Evolutionary conservation across 2,888 invertebrate species (phyloP).

Genomic region (Eulithis prunata): DNA sequence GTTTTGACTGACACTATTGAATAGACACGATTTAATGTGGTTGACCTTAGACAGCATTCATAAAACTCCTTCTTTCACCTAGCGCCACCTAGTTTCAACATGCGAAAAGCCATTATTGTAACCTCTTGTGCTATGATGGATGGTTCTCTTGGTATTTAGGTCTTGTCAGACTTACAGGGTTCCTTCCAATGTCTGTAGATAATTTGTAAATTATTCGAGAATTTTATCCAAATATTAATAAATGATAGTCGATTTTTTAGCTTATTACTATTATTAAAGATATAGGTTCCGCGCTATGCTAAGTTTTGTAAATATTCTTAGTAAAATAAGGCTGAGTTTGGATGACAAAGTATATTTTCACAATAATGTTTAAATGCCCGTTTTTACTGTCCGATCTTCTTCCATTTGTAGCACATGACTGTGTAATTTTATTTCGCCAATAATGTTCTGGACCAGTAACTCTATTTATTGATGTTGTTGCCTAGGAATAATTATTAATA

Average conservation of each 20-base stretch:
- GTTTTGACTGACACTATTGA: too few relatives aligned
- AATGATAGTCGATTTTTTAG: constrained; percentile 62
- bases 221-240: constrained; percentile 75
- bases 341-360: background rate
- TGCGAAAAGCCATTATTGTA: background rate
- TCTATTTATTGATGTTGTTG: too few relatives aligned
- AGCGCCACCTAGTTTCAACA: too few relatives aligned
- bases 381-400: too few relatives aligned
- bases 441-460: too few relatives aligned
- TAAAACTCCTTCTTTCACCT: too few relatives aligned
- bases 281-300: constrained; percentile 56
- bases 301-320: constrained; percentile 56
- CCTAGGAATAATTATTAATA: too few relatives aligned
- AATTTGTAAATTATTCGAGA: constrained; percentile 56
- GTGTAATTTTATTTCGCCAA: too few relatives aligned
- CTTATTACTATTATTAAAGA: constrained; percentile 39
- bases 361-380: too few relatives aligned
- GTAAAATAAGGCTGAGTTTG: constrained; percentile 35
- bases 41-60: too few relatives aligned
- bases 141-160: constrained; percentile 43
- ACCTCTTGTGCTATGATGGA: constrained; percentile 13
- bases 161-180: constrained; percentile 71
- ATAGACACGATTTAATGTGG: too few relatives aligned
- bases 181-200: constrained; percentile 72
- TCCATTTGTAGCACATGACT: too few relatives aligned